Percentiles rank a stretch among this genome's conserved stretches.
Conservation (phyloP, 37 sponge, comb jelly and placozoan species). For the Cladorhizidae sp. region DNA sequence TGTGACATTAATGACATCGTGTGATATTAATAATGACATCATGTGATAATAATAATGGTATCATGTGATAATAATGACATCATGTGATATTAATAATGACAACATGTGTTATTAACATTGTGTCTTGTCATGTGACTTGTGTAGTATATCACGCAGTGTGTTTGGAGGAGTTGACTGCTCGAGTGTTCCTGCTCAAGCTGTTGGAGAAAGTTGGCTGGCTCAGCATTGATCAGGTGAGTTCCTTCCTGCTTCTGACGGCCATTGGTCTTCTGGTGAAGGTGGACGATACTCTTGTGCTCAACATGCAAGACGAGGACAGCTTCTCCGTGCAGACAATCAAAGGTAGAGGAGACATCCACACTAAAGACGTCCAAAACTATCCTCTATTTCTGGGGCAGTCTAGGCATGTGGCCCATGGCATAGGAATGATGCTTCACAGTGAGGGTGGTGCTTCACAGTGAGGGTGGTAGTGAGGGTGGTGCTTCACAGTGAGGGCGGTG, state of each 20-base stretch:
- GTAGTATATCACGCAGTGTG: conserved; percentile 43
- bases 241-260: conserved; percentile 16
- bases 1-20: no score
- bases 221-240: background rate
- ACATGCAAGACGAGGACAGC: conserved; percentile 18
- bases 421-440: no score
- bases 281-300: conserved; percentile 42
- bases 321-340: conserved; percentile 23
- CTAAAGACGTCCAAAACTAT: no score
- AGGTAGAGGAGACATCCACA: no score
- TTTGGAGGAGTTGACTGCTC: conserved; percentile 36
- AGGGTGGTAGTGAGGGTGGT: no score
- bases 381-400: no score
- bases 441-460: no score
- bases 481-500: no score
- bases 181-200: conserved; percentile 13
- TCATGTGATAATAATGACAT: background rate
- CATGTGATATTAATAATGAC: no score
- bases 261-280: conserved; percentile 40
- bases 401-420: no score
- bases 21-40: no score
- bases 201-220: conserved; percentile 20
- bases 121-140: conserved; percentile 11
- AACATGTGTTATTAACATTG: background rate
- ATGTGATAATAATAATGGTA: no score